These are phyloP conservation scores for Agapornis canus DNA, from an alignment of 2,797 vertebrate species.

Conservation along the genomic window DNA sequence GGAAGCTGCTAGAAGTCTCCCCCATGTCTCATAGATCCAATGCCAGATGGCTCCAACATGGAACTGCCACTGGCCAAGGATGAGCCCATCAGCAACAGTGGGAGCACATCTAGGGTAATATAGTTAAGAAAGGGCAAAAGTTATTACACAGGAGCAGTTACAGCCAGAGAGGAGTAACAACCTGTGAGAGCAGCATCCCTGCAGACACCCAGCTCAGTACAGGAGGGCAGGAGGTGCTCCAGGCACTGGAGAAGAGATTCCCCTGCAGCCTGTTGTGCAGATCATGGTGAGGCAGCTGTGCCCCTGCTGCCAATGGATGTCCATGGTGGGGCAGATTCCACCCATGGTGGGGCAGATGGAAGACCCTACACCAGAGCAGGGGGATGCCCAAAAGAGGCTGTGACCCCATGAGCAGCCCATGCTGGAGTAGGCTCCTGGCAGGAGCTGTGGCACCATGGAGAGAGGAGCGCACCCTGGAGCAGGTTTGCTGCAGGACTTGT, in stretches of 20 bases:
- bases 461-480: background rate
- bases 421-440: background rate
- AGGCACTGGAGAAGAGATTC: background rate
- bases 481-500: background rate
- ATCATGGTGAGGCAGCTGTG: background rate
- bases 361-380: background rate
- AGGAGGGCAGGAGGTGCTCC: background rate
- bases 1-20: background rate
- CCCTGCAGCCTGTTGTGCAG: too few relatives aligned
- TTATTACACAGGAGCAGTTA: background rate
- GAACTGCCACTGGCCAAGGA: background rate
- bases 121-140: background rate
- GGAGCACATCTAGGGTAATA: background rate
- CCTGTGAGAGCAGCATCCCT: background rate
- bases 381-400: background rate
- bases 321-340: background rate
- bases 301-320: background rate
- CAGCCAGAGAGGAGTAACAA: background rate
- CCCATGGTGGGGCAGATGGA: too few relatives aligned
- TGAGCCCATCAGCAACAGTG: background rate
- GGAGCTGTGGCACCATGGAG: background rate
- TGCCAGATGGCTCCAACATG: background rate
- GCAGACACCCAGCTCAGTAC: background rate
- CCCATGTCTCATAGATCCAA: background rate
- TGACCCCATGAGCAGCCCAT: background rate